Evolutionary conservation across 2,888 invertebrate genomes (phyloP).

Genomic region (Ceraclea dissimilis): DNA sequence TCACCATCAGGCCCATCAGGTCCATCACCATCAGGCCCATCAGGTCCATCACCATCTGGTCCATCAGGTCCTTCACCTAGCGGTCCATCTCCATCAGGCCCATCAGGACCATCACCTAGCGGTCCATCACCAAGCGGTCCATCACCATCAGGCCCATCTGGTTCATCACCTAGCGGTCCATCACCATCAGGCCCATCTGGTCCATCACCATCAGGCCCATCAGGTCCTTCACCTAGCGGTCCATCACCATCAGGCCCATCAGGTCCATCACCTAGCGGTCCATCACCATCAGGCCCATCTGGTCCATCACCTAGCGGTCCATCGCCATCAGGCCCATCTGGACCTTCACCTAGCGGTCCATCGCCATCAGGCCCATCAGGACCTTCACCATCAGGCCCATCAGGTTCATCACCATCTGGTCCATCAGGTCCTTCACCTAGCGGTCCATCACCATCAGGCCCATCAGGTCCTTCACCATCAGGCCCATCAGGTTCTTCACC

Average conservation of each 20-base stretch:
- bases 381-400: too few relatives aligned
- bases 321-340: not conserved
- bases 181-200: not conserved
- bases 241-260: not conserved
- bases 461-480: not conserved
- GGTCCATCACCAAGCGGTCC: not conserved
- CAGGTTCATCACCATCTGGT: too few relatives aligned
- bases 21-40: not conserved
- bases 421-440: too few relatives aligned
- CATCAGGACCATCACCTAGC: not conserved
- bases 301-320: not conserved
- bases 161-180: not conserved
- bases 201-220: not conserved
- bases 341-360: not conserved
- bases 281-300: not conserved
- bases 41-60: not conserved
- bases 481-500: too few relatives aligned
- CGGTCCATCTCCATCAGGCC: not conserved
- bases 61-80: not conserved
- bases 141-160: not conserved
- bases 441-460: not conserved
- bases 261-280: not conserved
- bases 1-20: not conserved
- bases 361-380: not conserved
- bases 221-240: not conserved